A percentile compares a stretch with the other conserved stretches of the same genome.
These are phyloP conservation scores for Copsychus sechellarum DNA, from an alignment of 2,113 vertebrate genomes.

Conservation along the genomic window DNA sequence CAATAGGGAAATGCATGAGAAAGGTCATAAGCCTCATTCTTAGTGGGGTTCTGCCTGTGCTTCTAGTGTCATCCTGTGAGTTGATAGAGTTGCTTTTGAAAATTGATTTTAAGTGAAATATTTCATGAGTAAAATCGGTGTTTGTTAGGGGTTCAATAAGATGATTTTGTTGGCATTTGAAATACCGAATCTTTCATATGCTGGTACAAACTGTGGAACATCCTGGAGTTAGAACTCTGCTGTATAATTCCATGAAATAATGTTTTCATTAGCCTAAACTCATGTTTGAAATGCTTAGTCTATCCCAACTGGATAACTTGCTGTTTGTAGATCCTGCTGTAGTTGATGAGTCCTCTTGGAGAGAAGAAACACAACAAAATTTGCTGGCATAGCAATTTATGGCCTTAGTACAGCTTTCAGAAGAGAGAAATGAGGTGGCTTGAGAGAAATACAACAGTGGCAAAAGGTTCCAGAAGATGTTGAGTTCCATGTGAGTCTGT, in stretches of 20 bases:
- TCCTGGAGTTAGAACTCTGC: background rate
- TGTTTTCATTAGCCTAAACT: background rate
- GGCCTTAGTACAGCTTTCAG: background rate
- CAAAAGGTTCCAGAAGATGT: background rate
- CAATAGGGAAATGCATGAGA: background rate
- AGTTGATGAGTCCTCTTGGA: background rate
- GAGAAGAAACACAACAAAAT: background rate
- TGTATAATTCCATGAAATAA: background rate
- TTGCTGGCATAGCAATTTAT: background rate
- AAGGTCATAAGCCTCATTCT: background rate
- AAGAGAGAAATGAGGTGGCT: background rate
- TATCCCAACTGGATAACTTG: accelerated
- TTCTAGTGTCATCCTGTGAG: background rate
- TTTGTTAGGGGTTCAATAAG: background rate
- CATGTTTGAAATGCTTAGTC: background rate
- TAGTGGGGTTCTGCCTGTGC: background rate
- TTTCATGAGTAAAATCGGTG: background rate
- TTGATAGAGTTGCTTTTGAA: background rate
- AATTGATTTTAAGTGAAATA: background rate
- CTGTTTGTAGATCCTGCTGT: background rate
- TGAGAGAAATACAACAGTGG: background rate
- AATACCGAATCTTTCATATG: background rate
- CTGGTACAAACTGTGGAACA: background rate
- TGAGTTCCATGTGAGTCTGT: background rate
- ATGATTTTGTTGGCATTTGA: background rate